Percentiles rank a stretch among this genome's conserved stretches.
Conservation (phyloP, 2,113 vertebrate genomes). For the Cyphomyrus discorhynchus region DNA sequence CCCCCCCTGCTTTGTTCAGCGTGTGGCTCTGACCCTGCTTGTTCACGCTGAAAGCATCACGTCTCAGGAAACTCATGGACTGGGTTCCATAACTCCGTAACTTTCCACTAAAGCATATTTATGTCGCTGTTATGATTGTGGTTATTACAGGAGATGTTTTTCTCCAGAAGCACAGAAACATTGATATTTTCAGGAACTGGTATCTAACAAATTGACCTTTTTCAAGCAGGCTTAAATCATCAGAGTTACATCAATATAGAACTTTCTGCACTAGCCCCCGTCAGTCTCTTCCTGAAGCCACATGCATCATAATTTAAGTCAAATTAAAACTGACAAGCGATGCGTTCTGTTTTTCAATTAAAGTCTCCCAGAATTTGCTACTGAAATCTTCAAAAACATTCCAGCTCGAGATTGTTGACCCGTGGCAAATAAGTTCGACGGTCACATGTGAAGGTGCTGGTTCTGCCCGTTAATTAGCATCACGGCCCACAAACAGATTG, state of each 20-base stretch:
- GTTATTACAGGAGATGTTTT: not conserved
- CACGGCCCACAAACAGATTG: not conserved
- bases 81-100: not conserved
- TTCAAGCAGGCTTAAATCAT: constrained; percentile 10
- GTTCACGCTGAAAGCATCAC: not conserved
- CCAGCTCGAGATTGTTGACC: not conserved
- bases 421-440: not conserved
- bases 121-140: not conserved
- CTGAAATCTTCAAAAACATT: not conserved
- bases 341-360: not conserved
- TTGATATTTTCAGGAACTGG: not conserved
- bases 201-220: constrained; percentile 17
- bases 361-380: not conserved
- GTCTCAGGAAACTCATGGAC: not conserved
- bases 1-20: not conserved
- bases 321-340: constrained; percentile 33
- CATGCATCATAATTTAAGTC: constrained; percentile 20
- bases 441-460: not conserved
- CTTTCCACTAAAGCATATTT: not conserved
- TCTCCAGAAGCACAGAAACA: not conserved
- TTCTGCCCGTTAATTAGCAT: constrained; percentile 1
- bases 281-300: constrained; percentile 18
- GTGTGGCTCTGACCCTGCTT: not conserved
- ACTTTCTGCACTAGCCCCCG: constrained; percentile 18
- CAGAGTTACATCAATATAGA: constrained; percentile 24